Base-by-base conservation (phyloP, 2,113 vertebrate genomes). In the Melanerpes formicivorus region DNA sequence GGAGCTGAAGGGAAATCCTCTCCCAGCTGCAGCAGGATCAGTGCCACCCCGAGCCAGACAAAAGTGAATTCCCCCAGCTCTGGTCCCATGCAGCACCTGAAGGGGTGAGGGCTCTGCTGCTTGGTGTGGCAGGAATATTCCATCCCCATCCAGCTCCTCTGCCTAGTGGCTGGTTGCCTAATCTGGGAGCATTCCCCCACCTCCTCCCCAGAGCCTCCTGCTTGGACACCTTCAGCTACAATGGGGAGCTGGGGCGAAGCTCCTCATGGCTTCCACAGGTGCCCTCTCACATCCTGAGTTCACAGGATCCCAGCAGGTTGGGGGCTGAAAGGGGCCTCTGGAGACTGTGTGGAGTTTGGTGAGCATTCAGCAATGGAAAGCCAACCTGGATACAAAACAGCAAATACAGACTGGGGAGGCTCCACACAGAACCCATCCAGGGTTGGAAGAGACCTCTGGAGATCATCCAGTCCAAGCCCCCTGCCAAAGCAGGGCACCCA, bases 1-100 rank as follows among this genome's bases (percentile, higher is more conserved):
- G 90, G 92, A 86, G 90, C 84, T 69, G 93, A 79, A 3, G 84
- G 93, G 95, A 95, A 94, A 82, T 88, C 81, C 81, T 78, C 59
- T 94, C 95, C 92, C 93, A 79, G 93, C 90, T 90, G 96, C 95
- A 70, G 77, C 3, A 2, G 84, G 83, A 95, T 87, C 87, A 55
- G 87, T 11, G 3, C 37, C 7, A 26, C 63, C 48, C 17, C 0
- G 63, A 87, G 83, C 83, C 92, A 75, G 80, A 82, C 80, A 74
- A 88, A 84, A 88, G 74, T 71, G 3, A 88, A 75, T 62, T 54
- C 73, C 84, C 89, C 14, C 25, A 1, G 79, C 76, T 52, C 77
- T 1, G 7, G 88, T 42, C 87, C 54, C 10, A 2, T 4, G 4
- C 70, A 18, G 87, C 75, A 96, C 90, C 95, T 90, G 96, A 92